A percentile compares a stretch with the other conserved stretches of the same genome.
phyloP scores from a whole-genome alignment of 2,113 vertebrate genomes.

The Sciurus niger region DNA sequence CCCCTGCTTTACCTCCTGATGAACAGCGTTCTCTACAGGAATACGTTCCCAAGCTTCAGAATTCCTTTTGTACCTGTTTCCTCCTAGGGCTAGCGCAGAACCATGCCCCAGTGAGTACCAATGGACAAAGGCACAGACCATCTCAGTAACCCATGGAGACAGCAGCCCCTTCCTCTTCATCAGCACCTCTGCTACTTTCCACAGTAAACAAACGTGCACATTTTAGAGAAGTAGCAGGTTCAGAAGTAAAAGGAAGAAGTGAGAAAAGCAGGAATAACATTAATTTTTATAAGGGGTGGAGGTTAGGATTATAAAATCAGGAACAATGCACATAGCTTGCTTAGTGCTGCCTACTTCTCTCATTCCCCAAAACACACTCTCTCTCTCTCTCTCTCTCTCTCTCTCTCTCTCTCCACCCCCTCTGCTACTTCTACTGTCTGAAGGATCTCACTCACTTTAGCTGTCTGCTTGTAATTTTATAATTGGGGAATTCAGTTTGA shows the following conservation, averaged over 20 bases:
- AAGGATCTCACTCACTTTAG: slow-evolving; percentile 22
- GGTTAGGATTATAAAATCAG: not conserved
- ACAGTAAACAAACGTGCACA: not conserved
- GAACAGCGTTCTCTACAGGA: not conserved
- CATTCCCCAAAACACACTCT: not conserved
- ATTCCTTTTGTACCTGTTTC: not conserved
- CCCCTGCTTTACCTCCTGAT: not conserved
- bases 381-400: no score
- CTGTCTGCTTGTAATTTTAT: slow-evolving; percentile 8
- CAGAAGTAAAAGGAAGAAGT: not conserved
- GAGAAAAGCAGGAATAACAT: not conserved
- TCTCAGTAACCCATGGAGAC: not conserved
- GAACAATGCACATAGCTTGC: not conserved
- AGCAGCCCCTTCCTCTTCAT: not conserved
- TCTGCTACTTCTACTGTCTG: not conserved
- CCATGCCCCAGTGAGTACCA: not conserved
- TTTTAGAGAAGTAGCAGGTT: slow-evolving; percentile 6
- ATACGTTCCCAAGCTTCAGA: not conserved
- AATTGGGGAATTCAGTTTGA: slow-evolving; percentile 7
- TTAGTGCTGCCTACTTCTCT: not conserved
- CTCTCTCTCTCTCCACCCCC: not conserved
- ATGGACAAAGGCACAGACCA: not conserved
- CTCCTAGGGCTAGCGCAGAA: not conserved
- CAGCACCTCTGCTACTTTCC: not conserved
- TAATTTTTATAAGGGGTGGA: not conserved